phyloP scores from a whole-genome alignment of 2,797 vertebrate species.

The Lepilemur ruficaudatus region DNA sequence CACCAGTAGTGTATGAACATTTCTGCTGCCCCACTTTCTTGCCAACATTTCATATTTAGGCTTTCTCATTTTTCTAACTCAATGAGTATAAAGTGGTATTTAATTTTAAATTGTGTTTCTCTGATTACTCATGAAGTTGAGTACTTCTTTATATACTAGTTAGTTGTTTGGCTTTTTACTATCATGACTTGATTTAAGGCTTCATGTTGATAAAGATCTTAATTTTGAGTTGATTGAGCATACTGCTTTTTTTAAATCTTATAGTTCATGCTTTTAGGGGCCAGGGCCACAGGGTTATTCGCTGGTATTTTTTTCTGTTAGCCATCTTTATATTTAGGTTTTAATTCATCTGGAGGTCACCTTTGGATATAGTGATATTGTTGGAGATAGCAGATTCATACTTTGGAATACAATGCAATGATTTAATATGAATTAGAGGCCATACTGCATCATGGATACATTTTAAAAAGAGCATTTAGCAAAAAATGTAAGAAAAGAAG shows the following conservation, averaged over 20 bases:
- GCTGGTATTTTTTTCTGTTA: neutral
- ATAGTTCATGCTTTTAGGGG: constrained; percentile 2
- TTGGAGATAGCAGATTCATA: neutral
- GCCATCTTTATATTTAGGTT: neutral
- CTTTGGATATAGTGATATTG: neutral
- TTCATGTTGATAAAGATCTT: neutral
- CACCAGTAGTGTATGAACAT: neutral
- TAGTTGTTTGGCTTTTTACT: constrained; percentile 37
- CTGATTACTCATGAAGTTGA: constrained; percentile 15
- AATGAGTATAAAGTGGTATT: constrained; percentile 12
- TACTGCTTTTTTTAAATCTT: neutral
- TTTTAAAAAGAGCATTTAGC: constrained; percentile 17
- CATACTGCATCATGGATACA: neutral
- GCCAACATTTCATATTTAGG: neutral
- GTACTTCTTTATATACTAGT: neutral
- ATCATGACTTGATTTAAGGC: neutral
- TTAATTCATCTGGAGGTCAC: neutral
- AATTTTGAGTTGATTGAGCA: constrained; percentile 13
- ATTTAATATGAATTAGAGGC: neutral
- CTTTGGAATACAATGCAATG: neutral
- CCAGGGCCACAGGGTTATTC: neutral
- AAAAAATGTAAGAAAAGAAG: neutral
- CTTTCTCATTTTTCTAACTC: constrained; percentile 38
- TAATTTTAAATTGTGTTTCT: constrained; percentile 31
- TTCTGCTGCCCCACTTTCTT: neutral